A percentile compares a stretch with the other conserved stretches of the same genome.
phyloP scores from a whole-genome alignment of 2,888 invertebrate genomes.

The Phragmatobia fuliginosa region DNA sequence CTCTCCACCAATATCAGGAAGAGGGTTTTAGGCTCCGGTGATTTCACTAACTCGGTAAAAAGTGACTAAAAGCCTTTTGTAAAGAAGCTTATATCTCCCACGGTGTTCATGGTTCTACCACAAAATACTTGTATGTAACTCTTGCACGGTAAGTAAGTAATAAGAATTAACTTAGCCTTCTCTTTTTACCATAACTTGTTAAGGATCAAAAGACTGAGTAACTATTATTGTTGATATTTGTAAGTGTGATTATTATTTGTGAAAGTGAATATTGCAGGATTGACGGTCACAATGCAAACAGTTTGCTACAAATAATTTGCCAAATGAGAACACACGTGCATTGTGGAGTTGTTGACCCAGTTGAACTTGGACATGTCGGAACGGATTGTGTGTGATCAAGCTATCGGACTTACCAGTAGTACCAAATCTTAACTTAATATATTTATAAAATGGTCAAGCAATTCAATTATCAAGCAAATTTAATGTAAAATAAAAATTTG shows the following conservation, averaged over 20 bases:
- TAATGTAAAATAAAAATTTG: too few species aligned
- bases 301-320: conserved; percentile 9
- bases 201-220: background rate
- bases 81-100: too few species aligned
- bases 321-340: background rate
- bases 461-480: too few species aligned
- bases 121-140: too few species aligned
- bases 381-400: conserved; percentile 20
- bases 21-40: too few species aligned
- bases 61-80: too few species aligned
- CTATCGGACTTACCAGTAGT: conserved; percentile 40
- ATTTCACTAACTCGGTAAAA: too few species aligned
- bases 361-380: conserved; percentile 39
- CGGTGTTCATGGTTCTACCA: too few species aligned
- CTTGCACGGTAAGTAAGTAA: background rate
- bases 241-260: too few species aligned
- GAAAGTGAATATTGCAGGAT: too few species aligned
- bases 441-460: background rate
- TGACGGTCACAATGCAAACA: background rate
- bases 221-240: background rate
- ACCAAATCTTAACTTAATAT: conserved; percentile 24
- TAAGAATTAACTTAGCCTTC: background rate
- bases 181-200: background rate
- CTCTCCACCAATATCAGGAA: too few species aligned
- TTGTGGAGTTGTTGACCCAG: conserved; percentile 18